Evolutionary conservation across 2,888 invertebrate species (phyloP).

Genomic region (Mamestra brassicae): DNA sequence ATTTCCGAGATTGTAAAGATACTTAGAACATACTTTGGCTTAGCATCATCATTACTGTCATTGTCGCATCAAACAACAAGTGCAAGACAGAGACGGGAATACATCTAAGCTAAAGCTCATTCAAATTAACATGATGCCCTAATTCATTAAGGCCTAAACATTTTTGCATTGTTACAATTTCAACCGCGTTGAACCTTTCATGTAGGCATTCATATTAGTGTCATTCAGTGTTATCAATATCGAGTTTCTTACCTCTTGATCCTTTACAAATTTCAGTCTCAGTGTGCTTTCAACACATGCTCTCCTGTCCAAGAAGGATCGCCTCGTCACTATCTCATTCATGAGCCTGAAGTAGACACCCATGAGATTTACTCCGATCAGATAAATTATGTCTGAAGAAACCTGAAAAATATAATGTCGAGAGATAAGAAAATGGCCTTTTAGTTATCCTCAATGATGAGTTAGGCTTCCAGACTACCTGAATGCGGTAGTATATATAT

Average conservation of each 20-base stretch:
- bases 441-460: neutral
- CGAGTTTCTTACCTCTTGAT: conserved; percentile 92
- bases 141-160: too few species aligned
- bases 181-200: neutral
- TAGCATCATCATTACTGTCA: too few species aligned
- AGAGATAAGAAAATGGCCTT: neutral
- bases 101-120: too few species aligned
- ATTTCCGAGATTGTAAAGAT: too few species aligned
- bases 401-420: conserved; percentile 88
- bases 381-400: conserved; percentile 93
- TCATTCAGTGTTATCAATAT: neutral
- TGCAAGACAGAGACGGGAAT: neutral
- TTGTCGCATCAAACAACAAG: too few species aligned
- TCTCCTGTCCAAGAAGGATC: conserved; percentile 96
- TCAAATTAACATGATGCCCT: too few species aligned
- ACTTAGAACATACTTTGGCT: too few species aligned
- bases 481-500: neutral
- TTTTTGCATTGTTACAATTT: neutral
- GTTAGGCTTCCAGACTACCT: neutral
- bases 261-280: conserved; percentile 95
- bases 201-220: too few species aligned
- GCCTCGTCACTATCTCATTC: conserved; percentile 96
- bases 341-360: conserved; percentile 97
- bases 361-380: conserved; percentile 94
- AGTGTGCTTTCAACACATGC: conserved; percentile 96